Evolutionary conservation across 2,888 invertebrate genomes (phyloP), one percentile per base, ranked within the genome.

Genomic region (Amphipyra berbera): DNA sequence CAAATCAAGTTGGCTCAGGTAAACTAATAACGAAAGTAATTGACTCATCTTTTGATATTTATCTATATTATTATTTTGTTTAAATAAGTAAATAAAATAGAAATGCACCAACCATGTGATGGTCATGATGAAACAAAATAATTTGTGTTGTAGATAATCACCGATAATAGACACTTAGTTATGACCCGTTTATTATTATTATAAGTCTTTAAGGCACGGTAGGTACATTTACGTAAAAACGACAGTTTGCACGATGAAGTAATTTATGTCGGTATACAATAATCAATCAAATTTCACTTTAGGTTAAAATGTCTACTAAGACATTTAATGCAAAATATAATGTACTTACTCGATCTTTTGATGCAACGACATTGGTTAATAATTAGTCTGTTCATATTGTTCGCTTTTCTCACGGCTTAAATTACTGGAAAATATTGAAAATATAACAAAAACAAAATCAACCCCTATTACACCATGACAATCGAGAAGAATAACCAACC

Each of bases 381-480:
- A 78, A 94, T 87, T 82, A 95, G 82, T 85, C 94, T 90, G 82
- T 94, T 93, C 94, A 95, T 86, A 40, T 74, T 93, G 78, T 86
- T 84, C 81, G 73, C 68, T 73, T 81, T 77, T 73, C 63, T 56
- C 67, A 78, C 73, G 71, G 63, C 56, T 79, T 74, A 72, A 70
- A 75, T 79, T 81, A 79, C 75, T 71, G 73, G 84, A 87, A 83
- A 81, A 82, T 86, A 81, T 74, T 81, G 87, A 90, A 88, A 90
- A 84, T 88, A 77, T 82, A 85, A 88, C 83, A 90, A 92, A 91
- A 94, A 93, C 92, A 93, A 93, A 91, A 85, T 93, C 90, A 91
- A 91, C 91, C 90, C 90, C 85, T 89, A 88, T 15, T 77, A 90
- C 88, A 92, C 92, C 91, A 92, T 93, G 92, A 94, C 79, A 91